Evolutionary conservation across 2,113 vertebrate species (phyloP).

Genomic region (Phaethornis superciliosus): DNA sequence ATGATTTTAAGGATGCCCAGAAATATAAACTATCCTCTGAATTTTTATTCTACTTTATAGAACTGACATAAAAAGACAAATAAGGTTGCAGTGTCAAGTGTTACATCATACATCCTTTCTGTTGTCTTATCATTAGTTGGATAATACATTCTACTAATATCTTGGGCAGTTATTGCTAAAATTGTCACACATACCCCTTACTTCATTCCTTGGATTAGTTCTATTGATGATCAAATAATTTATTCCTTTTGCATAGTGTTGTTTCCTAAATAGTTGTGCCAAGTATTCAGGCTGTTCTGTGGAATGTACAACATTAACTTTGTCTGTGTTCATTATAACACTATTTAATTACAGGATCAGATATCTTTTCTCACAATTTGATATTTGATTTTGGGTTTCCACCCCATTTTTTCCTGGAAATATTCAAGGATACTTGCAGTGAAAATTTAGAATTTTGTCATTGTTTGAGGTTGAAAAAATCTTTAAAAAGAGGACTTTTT

Average conservation of each 20-base stretch:
- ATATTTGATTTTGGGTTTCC: background rate
- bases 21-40: background rate
- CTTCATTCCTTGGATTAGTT: background rate
- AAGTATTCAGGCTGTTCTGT: background rate
- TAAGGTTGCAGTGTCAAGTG: background rate
- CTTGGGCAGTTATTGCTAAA: background rate
- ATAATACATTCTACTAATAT: background rate
- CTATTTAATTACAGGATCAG: background rate
- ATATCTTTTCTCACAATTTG: background rate
- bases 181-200: background rate
- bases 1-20: slow-evolving; percentile 10
- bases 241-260: background rate
- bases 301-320: background rate
- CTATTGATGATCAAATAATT: background rate
- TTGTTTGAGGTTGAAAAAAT: background rate
- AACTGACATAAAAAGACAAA: background rate
- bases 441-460: background rate
- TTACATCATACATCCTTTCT: background rate
- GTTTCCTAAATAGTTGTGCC: background rate
- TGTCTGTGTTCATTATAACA: background rate
- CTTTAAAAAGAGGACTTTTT: background rate
- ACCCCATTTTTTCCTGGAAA: background rate
- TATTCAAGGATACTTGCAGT: background rate
- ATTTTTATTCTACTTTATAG: background rate
- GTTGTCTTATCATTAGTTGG: background rate